Percentiles rank a stretch among this genome's conserved stretches.
phyloP scores from a whole-genome alignment of 2,113 vertebrate genomes.

The Anas platyrhynchos region DNA sequence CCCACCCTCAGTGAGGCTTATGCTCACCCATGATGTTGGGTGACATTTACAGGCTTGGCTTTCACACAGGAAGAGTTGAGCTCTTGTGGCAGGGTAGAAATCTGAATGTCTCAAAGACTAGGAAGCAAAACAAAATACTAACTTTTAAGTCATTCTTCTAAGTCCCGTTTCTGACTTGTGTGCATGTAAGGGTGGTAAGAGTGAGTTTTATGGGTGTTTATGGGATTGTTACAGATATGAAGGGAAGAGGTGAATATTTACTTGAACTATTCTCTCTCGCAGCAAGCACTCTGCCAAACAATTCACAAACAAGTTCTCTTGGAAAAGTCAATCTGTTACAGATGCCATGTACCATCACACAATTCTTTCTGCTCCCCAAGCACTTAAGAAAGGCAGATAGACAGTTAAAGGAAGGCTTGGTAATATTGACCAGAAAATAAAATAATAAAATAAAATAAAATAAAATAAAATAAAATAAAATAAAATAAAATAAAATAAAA shows the following conservation, averaged over 20 bases:
- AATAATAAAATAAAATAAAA: not conserved
- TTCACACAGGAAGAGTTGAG: not conserved
- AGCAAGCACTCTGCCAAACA: not conserved
- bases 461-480: not conserved
- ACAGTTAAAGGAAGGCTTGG: not conserved
- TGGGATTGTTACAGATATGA: not conserved
- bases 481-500: not conserved
- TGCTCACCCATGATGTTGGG: accelerated
- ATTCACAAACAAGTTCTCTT: not conserved
- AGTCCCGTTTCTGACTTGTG: not conserved
- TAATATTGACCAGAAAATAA: not conserved
- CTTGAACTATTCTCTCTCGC: not conserved
- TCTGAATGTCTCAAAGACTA: not conserved
- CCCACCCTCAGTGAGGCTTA: not conserved
- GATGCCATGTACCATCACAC: not conserved
- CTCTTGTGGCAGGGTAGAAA: not conserved
- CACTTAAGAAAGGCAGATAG: not conserved
- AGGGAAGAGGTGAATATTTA: not conserved
- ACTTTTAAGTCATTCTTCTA: not conserved
- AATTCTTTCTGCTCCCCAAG: not conserved
- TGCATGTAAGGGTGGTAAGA: not conserved
- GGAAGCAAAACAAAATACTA: not conserved
- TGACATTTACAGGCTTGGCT: not conserved
- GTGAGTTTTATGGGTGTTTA: not conserved
- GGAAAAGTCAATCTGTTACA: not conserved